Conservation (phyloP, 2,888 invertebrate species). For the Nomada ruficornis region DNA sequence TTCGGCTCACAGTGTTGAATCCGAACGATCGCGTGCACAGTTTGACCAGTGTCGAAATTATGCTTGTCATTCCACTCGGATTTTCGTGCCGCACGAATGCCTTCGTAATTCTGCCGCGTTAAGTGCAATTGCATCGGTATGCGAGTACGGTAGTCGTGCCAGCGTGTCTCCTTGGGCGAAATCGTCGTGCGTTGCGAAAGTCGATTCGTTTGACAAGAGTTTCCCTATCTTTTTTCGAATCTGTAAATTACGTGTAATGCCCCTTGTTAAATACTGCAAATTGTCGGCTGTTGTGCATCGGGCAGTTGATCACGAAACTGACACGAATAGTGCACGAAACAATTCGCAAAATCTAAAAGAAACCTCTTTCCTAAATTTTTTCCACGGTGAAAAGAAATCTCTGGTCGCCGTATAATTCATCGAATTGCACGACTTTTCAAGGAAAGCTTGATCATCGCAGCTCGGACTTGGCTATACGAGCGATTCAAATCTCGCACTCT, state of each 20-base stretch:
- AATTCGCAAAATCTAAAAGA: background rate
- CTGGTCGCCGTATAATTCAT: background rate
- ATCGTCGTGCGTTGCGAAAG: slow-evolving; percentile 8
- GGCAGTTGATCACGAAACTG: background rate
- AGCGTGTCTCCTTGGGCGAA: slow-evolving; percentile 19
- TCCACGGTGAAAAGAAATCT: background rate
- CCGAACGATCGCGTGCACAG: slow-evolving; percentile 48
- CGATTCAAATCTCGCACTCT: slow-evolving; percentile 6
- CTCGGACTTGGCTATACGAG: background rate
- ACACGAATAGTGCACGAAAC: background rate
- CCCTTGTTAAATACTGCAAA: no score
- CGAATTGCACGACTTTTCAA: background rate
- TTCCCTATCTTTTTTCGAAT: background rate
- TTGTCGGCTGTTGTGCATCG: no score
- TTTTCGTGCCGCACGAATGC: slow-evolving; percentile 66
- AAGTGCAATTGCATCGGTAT: slow-evolving; percentile 60
- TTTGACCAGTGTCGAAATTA: slow-evolving; percentile 49
- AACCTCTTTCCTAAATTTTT: background rate
- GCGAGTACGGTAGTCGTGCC: slow-evolving; percentile 15
- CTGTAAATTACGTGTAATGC: background rate
- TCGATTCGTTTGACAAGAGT: slow-evolving; percentile 13
- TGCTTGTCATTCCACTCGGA: slow-evolving; percentile 48
- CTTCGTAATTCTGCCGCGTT: slow-evolving; percentile 45
- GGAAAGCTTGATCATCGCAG: background rate
- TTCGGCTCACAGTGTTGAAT: background rate